Percentiles rank a stretch among this genome's conserved stretches.
Evolutionary conservation across 2,888 invertebrate genomes (phyloP).

Genomic region (Ceramica pisi): DNA sequence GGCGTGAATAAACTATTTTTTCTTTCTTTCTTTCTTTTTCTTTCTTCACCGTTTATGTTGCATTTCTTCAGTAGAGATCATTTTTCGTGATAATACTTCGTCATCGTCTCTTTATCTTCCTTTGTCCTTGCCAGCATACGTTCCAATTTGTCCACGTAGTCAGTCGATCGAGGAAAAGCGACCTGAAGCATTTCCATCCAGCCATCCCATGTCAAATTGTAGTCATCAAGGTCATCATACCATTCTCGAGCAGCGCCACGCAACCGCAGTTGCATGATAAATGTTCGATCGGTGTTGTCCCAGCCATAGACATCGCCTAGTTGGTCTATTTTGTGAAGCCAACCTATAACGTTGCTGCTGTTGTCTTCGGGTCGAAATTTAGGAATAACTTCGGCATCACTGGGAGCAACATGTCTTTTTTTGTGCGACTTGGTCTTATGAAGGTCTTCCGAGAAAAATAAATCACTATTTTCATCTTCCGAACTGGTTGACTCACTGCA

Average conservation of each 20-base stretch:
- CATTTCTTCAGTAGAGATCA: constrained; percentile 55
- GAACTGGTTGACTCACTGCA: background rate
- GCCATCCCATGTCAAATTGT: too few relatives aligned
- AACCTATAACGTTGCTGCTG: background rate
- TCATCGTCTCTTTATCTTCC: constrained; percentile 64
- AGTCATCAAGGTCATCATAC: too few relatives aligned
- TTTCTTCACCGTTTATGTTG: background rate
- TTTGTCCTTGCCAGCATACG: constrained; percentile 54
- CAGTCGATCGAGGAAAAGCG: constrained; percentile 2
- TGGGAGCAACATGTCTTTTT: constrained; percentile 12
- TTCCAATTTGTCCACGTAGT: constrained; percentile 5
- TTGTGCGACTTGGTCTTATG: background rate
- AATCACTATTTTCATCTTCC: background rate
- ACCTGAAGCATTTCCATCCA: constrained; percentile 65
- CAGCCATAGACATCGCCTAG: too few relatives aligned
- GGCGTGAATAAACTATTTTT: too few relatives aligned
- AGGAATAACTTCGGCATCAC: constrained; percentile 54
- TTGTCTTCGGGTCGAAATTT: constrained; percentile 57
- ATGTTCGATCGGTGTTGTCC: too few relatives aligned
- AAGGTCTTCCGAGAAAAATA: background rate
- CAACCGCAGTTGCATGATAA: too few relatives aligned
- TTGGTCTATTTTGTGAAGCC: too few relatives aligned
- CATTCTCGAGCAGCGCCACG: too few relatives aligned
- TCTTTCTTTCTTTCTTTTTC: too few relatives aligned
- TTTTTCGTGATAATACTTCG: constrained; percentile 69